Percentiles rank a stretch among this genome's conserved stretches.
phyloP scores from a whole-genome alignment of 1,140 invertebrate genomes.

The Glomeris maerens region DNA sequence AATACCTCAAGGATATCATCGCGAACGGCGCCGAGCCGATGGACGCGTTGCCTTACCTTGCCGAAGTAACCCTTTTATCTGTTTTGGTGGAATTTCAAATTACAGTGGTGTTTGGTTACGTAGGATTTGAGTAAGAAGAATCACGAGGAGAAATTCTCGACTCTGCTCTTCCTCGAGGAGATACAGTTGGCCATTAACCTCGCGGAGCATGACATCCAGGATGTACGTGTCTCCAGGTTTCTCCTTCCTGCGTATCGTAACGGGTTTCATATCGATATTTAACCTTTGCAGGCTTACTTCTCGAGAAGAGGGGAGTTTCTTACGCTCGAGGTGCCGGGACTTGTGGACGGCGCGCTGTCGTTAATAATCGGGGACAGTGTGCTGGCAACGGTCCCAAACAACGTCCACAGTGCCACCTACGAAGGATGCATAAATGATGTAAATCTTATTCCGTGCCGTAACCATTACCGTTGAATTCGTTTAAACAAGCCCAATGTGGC shows the following conservation, averaged over 20 bases:
- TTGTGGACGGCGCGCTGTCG: constrained; percentile 70
- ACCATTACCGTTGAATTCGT: too few relatives aligned
- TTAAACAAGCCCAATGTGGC: too few relatives aligned
- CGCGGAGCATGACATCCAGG: constrained; percentile 50
- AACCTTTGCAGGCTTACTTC: constrained; percentile 37
- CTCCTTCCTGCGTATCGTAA: too few relatives aligned
- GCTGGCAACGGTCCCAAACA: constrained; percentile 32
- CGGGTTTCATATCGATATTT: too few relatives aligned
- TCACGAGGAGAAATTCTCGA: constrained; percentile 42
- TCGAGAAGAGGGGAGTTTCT: constrained; percentile 49
- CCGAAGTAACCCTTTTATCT: background rate
- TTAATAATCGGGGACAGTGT: constrained; percentile 63
- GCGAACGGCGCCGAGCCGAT: background rate
- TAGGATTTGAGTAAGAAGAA: constrained; percentile 18
- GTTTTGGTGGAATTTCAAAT: background rate
- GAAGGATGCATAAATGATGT: constrained; percentile 70
- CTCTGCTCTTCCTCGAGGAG: constrained; percentile 64
- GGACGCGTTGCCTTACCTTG: background rate
- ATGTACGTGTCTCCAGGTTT: constrained; percentile 26
- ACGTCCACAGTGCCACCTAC: constrained; percentile 28
- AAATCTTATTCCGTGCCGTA: too few relatives aligned
- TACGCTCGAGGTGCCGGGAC: constrained; percentile 54
- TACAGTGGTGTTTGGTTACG: background rate
- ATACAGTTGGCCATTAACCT: constrained; percentile 43
- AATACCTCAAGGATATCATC: background rate